phyloP scores from a whole-genome alignment of 2,113 vertebrate species.

The Stictonetta naevosa region DNA sequence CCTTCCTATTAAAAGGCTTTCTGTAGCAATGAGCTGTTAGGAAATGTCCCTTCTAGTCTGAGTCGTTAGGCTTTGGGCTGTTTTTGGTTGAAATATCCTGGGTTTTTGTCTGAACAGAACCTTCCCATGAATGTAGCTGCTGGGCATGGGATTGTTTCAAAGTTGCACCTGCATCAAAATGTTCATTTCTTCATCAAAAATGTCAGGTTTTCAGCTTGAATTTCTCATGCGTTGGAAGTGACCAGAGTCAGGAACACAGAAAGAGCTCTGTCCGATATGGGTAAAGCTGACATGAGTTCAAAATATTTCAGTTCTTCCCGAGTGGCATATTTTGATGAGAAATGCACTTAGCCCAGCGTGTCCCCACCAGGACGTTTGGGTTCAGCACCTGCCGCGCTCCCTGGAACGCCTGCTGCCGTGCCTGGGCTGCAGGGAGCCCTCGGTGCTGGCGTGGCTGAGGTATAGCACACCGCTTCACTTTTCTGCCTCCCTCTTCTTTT shows the following conservation, averaged over 20 bases:
- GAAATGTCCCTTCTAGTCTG: background rate
- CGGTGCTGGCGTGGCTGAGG: background rate
- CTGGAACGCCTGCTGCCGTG: background rate
- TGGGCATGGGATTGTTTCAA: background rate
- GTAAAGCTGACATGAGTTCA: background rate
- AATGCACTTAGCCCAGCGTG: background rate
- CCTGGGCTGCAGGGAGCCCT: background rate
- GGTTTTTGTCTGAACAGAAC: background rate
- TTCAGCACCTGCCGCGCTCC: background rate
- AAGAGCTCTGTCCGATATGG: background rate
- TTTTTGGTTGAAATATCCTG: background rate
- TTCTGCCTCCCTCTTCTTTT: background rate
- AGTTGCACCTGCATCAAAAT: background rate
- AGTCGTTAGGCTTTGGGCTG: background rate
- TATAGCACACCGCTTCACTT: background rate
- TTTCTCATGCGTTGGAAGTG: background rate
- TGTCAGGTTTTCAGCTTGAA: background rate
- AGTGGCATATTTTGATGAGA: background rate
- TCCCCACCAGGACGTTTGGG: background rate
- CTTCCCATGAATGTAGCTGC: accelerated
- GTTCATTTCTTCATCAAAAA: background rate
- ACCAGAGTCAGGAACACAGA: background rate
- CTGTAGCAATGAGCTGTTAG: background rate
- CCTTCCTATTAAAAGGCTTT: background rate
- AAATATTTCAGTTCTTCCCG: background rate